These are phyloP conservation scores for Drosophila flavopinicola DNA, from an alignment of 2,888 invertebrate species.

Conservation along the genomic window DNA sequence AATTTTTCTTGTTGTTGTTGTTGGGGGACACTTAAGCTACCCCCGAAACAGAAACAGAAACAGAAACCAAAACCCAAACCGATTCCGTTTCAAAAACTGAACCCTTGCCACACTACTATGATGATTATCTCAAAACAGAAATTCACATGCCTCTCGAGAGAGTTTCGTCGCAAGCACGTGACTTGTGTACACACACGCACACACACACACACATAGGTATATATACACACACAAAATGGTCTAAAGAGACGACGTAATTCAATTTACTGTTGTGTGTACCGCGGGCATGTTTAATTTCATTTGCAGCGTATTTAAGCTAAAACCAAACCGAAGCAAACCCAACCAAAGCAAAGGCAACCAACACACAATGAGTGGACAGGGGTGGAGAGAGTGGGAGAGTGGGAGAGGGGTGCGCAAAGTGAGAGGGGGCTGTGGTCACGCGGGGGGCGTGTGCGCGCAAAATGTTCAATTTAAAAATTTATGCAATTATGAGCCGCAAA, in stretches of 20 bases:
- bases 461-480: constrained; percentile 82
- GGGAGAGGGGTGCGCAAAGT: constrained; percentile 6
- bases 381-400: constrained; percentile 6
- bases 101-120: constrained; percentile 12
- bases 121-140: constrained; percentile 44
- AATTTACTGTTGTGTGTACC: constrained; percentile 55
- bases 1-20: constrained; percentile 1
- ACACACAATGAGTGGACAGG: constrained; percentile 47
- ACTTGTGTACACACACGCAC: constrained; percentile 43
- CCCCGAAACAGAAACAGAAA: constrained; percentile 2
- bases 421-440: constrained; percentile 34
- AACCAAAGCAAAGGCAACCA: constrained; percentile 17
- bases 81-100: too few species aligned
- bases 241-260: constrained; percentile 47
- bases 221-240: constrained; percentile 1
- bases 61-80: not conserved
- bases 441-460: constrained; percentile 41
- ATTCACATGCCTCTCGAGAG: constrained; percentile 43
- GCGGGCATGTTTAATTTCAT: constrained; percentile 79
- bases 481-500: constrained; percentile 83
- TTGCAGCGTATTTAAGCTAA: constrained; percentile 78
- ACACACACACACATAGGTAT: constrained; percentile 6
- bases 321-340: constrained; percentile 56
- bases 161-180: constrained; percentile 47
- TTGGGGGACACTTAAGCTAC: constrained; percentile 8